These are phyloP conservation scores for Crenichthys baileyi DNA, from an alignment of 2,797 vertebrate genomes.

Conservation along the genomic window DNA sequence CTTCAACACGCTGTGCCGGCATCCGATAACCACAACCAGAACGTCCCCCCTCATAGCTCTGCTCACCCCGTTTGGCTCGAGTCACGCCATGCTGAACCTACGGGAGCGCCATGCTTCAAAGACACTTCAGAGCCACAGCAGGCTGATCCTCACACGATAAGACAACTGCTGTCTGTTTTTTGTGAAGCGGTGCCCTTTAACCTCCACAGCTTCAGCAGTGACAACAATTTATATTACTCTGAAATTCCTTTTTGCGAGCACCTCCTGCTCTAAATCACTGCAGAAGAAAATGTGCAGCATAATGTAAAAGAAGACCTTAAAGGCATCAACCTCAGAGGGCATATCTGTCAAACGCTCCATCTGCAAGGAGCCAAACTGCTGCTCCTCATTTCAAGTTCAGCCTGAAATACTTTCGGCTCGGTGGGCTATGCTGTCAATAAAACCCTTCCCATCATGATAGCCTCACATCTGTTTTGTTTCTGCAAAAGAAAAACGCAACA, in stretches of 20 bases:
- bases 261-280: slow-evolving; percentile 63
- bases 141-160: slow-evolving; percentile 66
- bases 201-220: slow-evolving; percentile 60
- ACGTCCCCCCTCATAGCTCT: slow-evolving; percentile 53
- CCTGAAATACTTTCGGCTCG: slow-evolving; percentile 39
- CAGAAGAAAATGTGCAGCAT: slow-evolving; percentile 38
- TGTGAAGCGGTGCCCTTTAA: slow-evolving; percentile 67
- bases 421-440: slow-evolving; percentile 38
- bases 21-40: slow-evolving; percentile 79
- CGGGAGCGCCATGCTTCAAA: slow-evolving; percentile 59
- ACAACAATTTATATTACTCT: slow-evolving; percentile 76
- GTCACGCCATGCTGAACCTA: slow-evolving; percentile 69
- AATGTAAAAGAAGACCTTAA: slow-evolving; percentile 10
- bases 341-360: neutral
- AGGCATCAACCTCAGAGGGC: neutral
- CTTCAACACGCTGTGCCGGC: slow-evolving; percentile 69
- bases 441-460: slow-evolving; percentile 37
- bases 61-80: slow-evolving; percentile 46
- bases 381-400: slow-evolving; percentile 52
- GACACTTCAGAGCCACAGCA: slow-evolving; percentile 45
- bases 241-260: slow-evolving; percentile 52
- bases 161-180: slow-evolving; percentile 67
- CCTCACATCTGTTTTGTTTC: slow-evolving; percentile 69
- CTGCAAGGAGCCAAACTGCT: slow-evolving; percentile 42
- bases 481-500: slow-evolving; percentile 51